These are phyloP conservation scores for Oreochromis niloticus DNA, from an alignment of 2,113 vertebrate genomes.

Conservation along the genomic window DNA sequence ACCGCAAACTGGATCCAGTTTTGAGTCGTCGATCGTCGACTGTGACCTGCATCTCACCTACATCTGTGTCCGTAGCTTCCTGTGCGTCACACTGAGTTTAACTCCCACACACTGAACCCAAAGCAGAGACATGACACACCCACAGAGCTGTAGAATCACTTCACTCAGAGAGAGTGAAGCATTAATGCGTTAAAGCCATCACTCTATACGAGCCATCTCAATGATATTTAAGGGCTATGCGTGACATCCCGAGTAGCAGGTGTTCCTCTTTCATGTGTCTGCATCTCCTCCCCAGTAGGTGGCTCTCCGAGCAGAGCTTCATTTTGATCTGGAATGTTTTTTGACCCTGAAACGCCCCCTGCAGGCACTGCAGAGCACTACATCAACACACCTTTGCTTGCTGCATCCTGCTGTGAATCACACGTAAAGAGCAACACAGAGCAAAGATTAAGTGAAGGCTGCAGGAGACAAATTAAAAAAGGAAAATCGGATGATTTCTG, in stretches of 20 bases:
- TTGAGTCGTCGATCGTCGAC: conserved; percentile 25
- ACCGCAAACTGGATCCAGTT: conserved; percentile 87
- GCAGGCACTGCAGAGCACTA: neutral
- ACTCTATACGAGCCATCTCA: conserved; percentile 7
- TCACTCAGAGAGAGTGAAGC: neutral
- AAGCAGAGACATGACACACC: neutral
- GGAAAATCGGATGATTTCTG: accelerated
- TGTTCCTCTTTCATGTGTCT: neutral
- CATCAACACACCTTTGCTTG: neutral
- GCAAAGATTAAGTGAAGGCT: neutral
- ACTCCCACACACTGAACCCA: conserved; percentile 7
- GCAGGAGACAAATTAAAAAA: neutral
- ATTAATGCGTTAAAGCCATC: conserved; percentile 21
- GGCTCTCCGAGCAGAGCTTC: neutral
- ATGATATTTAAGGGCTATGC: conserved; percentile 49
- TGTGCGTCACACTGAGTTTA: conserved; percentile 9
- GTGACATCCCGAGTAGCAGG: neutral
- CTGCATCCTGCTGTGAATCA: neutral
- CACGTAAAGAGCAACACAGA: neutral
- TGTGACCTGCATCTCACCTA: conserved; percentile 9
- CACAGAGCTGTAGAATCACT: neutral
- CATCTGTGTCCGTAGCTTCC: conserved; percentile 31
- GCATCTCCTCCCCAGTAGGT: neutral
- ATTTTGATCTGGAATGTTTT: neutral
- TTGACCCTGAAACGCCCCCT: neutral